A percentile compares a stretch with the other conserved stretches of the same genome.
phyloP scores from a whole-genome alignment of 2,113 vertebrate genomes.

The Brachypteracias leptosomus region DNA sequence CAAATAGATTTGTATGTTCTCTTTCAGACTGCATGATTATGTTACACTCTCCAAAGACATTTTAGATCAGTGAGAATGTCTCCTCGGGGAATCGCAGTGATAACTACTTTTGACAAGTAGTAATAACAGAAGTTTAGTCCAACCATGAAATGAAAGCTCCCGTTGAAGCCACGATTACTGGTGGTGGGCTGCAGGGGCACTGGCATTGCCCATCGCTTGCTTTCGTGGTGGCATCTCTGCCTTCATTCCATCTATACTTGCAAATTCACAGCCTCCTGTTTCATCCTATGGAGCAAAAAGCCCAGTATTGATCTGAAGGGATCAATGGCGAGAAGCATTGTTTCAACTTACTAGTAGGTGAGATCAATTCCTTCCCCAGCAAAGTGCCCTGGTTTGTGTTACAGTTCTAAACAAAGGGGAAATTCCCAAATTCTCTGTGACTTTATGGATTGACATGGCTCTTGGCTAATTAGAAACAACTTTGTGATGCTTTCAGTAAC shows the following conservation, averaged over 20 bases:
- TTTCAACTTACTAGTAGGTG: slow-evolving; percentile 6
- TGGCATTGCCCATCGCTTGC: background rate
- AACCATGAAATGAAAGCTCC: background rate
- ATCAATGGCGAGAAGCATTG: background rate
- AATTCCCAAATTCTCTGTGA: background rate
- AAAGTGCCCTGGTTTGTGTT: background rate
- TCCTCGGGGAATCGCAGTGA: slow-evolving; percentile 29
- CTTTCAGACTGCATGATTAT: slow-evolving; percentile 33
- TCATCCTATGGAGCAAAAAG: background rate
- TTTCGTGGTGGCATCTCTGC: background rate
- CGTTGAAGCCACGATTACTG: background rate
- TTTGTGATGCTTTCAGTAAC: background rate
- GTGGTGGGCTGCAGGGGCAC: slow-evolving; percentile 17
- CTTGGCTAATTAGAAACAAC: background rate
- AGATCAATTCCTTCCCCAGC: background rate
- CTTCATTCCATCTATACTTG: background rate
- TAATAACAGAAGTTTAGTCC: slow-evolving; percentile 52
- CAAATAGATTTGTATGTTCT: slow-evolving; percentile 55
- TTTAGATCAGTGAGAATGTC: slow-evolving; percentile 41
- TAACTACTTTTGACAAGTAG: slow-evolving; percentile 58
- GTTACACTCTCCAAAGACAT: slow-evolving; percentile 35
- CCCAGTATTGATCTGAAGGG: background rate
- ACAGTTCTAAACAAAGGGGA: background rate
- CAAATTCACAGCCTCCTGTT: background rate
- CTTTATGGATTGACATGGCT: background rate